A percentile compares a stretch with the other conserved stretches of the same genome.
Evolutionary conservation across 2,888 invertebrate species (phyloP).

Genomic region (Andrena praecox): DNA sequence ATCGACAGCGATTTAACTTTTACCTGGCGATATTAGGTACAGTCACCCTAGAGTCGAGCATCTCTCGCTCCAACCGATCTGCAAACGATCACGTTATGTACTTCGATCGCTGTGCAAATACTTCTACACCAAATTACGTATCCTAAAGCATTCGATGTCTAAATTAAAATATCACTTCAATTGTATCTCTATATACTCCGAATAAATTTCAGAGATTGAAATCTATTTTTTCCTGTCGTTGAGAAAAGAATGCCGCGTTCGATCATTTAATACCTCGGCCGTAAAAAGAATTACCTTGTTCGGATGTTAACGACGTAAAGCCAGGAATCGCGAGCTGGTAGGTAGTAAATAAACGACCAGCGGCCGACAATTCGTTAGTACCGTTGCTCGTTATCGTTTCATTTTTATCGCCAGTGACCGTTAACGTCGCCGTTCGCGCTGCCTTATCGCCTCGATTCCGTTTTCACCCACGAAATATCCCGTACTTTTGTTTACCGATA

Average conservation of each 20-base stretch:
- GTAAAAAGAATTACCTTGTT: slow-evolving; percentile 14
- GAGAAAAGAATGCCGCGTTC: background rate
- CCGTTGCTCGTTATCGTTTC: slow-evolving; percentile 35
- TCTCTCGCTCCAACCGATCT: background rate
- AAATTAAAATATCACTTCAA: too few species aligned
- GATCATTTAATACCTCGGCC: background rate
- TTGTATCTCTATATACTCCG: too few species aligned
- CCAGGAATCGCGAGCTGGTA: background rate
- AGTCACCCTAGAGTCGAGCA: background rate
- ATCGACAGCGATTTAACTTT: too few species aligned
- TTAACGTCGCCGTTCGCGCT: slow-evolving; percentile 11
- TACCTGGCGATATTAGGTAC: too few species aligned
- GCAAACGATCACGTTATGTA: slow-evolving; percentile 8
- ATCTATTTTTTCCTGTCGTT: too few species aligned
- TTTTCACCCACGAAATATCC: slow-evolving; percentile 9
- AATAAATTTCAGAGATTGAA: too few species aligned
- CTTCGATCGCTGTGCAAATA: background rate
- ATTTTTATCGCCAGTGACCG: slow-evolving; percentile 30
- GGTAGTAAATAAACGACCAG: background rate
- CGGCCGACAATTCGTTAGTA: slow-evolving; percentile 17
- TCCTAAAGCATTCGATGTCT: background rate
- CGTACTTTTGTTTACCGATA: slow-evolving; percentile 33
- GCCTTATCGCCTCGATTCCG: background rate
- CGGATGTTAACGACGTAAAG: slow-evolving; percentile 12
- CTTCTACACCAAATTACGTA: background rate